Evolutionary conservation across 2,113 vertebrate species (phyloP).

Genomic region (Gracilinanus agilis): DNA sequence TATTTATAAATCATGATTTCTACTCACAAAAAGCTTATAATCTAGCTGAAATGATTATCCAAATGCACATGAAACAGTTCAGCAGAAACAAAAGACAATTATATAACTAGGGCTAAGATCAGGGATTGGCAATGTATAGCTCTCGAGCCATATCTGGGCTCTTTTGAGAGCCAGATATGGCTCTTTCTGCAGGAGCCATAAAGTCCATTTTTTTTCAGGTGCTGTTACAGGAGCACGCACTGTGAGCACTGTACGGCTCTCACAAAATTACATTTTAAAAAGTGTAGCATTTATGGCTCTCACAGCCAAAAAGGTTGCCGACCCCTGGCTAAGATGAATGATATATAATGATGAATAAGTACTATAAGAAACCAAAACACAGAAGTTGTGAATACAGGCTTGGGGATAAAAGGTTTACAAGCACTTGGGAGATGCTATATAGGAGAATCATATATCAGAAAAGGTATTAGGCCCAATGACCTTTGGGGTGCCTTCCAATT

Average conservation of each 20-base stretch:
- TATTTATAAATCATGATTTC: neutral
- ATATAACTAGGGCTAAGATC: too few relatives aligned
- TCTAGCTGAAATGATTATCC: constrained; percentile 11
- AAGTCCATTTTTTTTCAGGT: too few relatives aligned
- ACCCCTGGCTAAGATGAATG: neutral
- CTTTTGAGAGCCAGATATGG: too few relatives aligned
- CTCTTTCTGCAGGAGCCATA: too few relatives aligned
- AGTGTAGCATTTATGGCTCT: too few relatives aligned
- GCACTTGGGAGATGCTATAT: neutral
- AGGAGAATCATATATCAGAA: neutral
- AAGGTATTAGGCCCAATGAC: neutral
- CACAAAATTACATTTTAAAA: too few relatives aligned
- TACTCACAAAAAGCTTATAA: constrained; percentile 19
- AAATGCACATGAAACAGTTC: constrained; percentile 4
- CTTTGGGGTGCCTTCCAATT: neutral
- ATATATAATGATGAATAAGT: neutral
- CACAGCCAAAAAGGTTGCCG: too few relatives aligned
- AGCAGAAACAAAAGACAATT: neutral
- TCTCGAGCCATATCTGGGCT: too few relatives aligned
- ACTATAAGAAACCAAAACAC: neutral
- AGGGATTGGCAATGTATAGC: too few relatives aligned
- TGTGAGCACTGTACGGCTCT: too few relatives aligned
- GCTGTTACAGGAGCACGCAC: too few relatives aligned
- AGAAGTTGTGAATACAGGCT: neutral
- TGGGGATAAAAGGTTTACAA: neutral